Percentiles rank a stretch among this genome's conserved stretches.
Evolutionary conservation across 64 coral and sea anemone genomes (phyloP).

Genomic region (Porites lutea): DNA sequence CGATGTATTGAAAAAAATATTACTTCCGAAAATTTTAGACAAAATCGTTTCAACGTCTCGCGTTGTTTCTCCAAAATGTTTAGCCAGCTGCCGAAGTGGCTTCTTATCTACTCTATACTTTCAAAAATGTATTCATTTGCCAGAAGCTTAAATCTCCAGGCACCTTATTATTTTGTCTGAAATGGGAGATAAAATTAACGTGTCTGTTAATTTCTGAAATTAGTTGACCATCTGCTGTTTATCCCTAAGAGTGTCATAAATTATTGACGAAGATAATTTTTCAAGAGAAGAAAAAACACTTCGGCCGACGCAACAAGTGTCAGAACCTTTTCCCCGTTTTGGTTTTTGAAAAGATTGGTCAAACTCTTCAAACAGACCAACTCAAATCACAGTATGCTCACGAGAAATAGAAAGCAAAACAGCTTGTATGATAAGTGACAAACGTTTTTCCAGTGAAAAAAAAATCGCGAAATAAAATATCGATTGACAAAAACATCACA

Average conservation of each 20-base stretch:
- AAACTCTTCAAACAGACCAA: not conserved
- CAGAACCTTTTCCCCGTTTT: not conserved
- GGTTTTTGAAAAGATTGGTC: not conserved
- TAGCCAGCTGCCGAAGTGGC: not conserved
- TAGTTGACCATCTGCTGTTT: not conserved
- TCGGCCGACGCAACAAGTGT: constrained; percentile 15
- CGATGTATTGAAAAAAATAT: not conserved
- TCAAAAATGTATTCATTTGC: not conserved
- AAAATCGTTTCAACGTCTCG: not conserved
- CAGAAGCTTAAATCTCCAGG: not conserved
- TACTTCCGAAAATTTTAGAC: constrained; percentile 26
- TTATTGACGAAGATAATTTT: constrained; percentile 21
- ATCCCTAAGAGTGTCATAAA: constrained; percentile 1
- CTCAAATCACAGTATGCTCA: not conserved
- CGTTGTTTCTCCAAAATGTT: not conserved
- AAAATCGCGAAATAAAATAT: not conserved
- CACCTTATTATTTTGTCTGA: constrained; percentile 29
- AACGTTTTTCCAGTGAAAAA: not conserved
- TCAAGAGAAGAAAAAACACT: not conserved
- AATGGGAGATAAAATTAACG: constrained; percentile 15
- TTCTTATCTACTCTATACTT: not conserved
- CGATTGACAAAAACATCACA: not conserved
- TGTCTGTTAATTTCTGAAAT: constrained; percentile 40
- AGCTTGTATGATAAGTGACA: not conserved
- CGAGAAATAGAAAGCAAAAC: not conserved